Evolutionary conservation across 2,113 vertebrate genomes (phyloP), one percentile per base, ranked within the genome.

Genomic region (Hemiscyllium ocellatum): DNA sequence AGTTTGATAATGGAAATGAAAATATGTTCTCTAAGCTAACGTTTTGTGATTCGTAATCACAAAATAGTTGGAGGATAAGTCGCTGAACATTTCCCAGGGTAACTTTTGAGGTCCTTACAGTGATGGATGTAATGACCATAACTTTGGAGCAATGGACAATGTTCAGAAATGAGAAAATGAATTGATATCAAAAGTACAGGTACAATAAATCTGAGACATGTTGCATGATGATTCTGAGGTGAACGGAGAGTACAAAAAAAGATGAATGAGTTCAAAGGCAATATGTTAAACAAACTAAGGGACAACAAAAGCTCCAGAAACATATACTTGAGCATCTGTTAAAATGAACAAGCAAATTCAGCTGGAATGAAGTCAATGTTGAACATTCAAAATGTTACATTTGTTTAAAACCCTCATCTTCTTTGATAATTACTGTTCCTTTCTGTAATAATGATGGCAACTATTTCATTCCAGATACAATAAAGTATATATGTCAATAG

Each of bases 281-380:
- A 94, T 69, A 69, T 94, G 93, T 95, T 95, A 52, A 95, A 70
- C 68, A 76, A 72, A 76, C 68, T 33, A 42, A 26, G 65, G 69
- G 69, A 76, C 70, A 95, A 95, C 15, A 37, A 50, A 95, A 95
- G 69, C 26, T 69, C 24, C 24, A 76, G 69, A 95, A 95, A 76
- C 15, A 95, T 20, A 95, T 52, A 72, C 69, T 95, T 26, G 61
- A 95, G 94, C 68, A 76, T 72, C 69, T 95, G 42, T 42, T 95
- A 95, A 95, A 95, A 52, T 72, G 68, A 72, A 95, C 42, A 72
- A 52, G 5, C 42, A 50, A 26, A 95, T 4, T 42, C 94, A 76
- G 94, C 94, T 95, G 94, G 47, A 76, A 50, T 95, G 68, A 95
- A 95, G 47, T 95, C 94, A 95, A 72, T 76, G 94, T 24, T 95